Percentiles rank a stretch among this genome's conserved stretches.
Conservation (phyloP, 2,797 vertebrate species). For the Sebastiscus albofasciatus region DNA sequence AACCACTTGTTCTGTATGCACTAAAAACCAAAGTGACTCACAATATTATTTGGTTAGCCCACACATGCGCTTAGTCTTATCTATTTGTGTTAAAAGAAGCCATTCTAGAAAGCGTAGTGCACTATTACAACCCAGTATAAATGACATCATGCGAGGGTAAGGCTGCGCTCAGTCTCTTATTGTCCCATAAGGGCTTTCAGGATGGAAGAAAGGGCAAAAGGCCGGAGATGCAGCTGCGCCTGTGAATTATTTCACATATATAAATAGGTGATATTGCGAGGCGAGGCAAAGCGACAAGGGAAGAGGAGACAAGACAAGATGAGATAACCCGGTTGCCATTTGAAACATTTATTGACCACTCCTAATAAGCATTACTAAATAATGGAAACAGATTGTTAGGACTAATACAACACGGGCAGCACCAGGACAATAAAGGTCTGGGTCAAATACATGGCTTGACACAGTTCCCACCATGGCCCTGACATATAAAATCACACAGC, state of each 20-base stretch:
- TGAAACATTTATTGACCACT: slow-evolving; percentile 31
- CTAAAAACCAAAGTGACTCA: slow-evolving; percentile 19
- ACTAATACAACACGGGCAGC: slow-evolving; percentile 29
- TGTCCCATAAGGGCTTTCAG: slow-evolving; percentile 9
- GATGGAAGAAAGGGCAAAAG: slow-evolving; percentile 17
- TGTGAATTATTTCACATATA: slow-evolving; percentile 25
- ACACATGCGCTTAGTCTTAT: neutral
- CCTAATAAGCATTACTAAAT: slow-evolving; percentile 4
- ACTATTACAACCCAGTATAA: slow-evolving; percentile 9
- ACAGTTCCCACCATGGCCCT: slow-evolving; percentile 70
- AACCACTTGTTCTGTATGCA: neutral
- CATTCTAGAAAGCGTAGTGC: neutral
- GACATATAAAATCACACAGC: neutral
- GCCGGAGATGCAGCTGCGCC: slow-evolving; percentile 27
- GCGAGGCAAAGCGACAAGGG: slow-evolving; percentile 27
- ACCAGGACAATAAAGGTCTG: slow-evolving; percentile 16
- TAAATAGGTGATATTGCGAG: slow-evolving; percentile 10
- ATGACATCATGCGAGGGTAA: slow-evolving; percentile 15
- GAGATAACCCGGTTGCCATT: slow-evolving; percentile 10
- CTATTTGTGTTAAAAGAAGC: neutral
- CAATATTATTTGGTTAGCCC: slow-evolving; percentile 10
- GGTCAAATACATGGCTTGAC: slow-evolving; percentile 36
- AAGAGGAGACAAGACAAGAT: slow-evolving; percentile 44
- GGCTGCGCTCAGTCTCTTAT: slow-evolving; percentile 19
- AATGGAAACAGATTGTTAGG: slow-evolving; percentile 14